phyloP scores from a whole-genome alignment of 2,888 invertebrate genomes.

The Gasteruption jaculator region DNA sequence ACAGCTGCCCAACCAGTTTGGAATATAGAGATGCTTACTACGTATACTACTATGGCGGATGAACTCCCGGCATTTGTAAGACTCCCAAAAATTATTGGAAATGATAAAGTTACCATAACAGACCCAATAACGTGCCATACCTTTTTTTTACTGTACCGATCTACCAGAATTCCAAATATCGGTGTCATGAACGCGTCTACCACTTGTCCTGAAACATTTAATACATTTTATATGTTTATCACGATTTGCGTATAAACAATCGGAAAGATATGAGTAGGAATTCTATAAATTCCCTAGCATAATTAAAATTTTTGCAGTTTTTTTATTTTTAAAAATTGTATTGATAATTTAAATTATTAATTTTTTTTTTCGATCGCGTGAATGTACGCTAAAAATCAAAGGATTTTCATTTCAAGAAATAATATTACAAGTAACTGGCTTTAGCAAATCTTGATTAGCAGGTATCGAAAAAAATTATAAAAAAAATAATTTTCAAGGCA shows the following conservation, averaged over 20 bases:
- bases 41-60: constrained; percentile 38
- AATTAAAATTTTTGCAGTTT: background rate
- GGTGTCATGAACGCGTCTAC: constrained; percentile 58
- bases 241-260: no score
- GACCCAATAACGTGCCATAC: constrained; percentile 79
- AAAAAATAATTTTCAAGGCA: background rate
- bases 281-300: no score
- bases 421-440: no score
- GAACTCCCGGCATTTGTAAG: constrained; percentile 27
- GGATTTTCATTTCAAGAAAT: no score
- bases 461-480: no score
- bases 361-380: no score
- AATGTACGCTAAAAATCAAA: no score
- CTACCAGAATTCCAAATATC: constrained; percentile 77
- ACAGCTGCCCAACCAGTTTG: constrained; percentile 93
- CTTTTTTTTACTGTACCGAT: constrained; percentile 72
- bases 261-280: no score
- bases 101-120: constrained; percentile 40
- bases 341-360: background rate
- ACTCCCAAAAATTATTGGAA: constrained; percentile 46
- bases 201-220: constrained; percentile 38
- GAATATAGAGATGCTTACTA: constrained; percentile 65
- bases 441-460: no score
- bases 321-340: background rate
- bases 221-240: no score